Percentiles rank a stretch among this genome's conserved stretches.
phyloP scores from a whole-genome alignment of 2,888 invertebrate genomes.

The Lasiommata megera region DNA sequence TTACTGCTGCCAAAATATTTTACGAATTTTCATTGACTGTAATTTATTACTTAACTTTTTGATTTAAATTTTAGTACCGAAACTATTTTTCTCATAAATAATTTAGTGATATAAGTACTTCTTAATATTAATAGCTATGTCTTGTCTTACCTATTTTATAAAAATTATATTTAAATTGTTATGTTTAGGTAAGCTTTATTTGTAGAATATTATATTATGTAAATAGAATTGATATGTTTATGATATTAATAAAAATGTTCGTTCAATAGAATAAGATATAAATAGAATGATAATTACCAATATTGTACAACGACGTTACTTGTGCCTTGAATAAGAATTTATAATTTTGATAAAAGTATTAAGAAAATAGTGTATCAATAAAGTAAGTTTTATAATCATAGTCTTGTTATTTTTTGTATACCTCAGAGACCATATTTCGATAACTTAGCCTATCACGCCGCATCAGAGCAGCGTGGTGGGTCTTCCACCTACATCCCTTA shows the following conservation, averaged over 20 bases:
- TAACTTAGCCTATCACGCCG: too few relatives aligned
- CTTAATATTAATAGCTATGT: background rate
- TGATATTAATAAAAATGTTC: background rate
- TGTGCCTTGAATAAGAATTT: conserved; percentile 33
- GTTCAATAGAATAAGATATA: background rate
- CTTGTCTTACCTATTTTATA: background rate
- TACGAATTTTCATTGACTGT: background rate
- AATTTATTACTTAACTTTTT: too few relatives aligned
- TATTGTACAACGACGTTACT: conserved; percentile 36
- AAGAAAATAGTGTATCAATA: conserved; percentile 16
- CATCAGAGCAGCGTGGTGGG: too few relatives aligned
- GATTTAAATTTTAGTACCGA: too few relatives aligned
- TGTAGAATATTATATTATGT: background rate
- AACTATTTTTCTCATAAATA: background rate
- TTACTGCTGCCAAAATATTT: conserved; percentile 4
- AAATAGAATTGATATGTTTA: conserved; percentile 1
- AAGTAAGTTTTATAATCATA: conserved; percentile 7
- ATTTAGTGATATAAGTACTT: background rate
- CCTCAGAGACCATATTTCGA: too few relatives aligned
- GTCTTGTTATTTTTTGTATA: background rate
- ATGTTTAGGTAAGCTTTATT: background rate
- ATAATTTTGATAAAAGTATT: conserved; percentile 14
- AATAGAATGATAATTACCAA: conserved; percentile 1
- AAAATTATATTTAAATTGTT: background rate
- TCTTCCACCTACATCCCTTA: too few relatives aligned